These are phyloP conservation scores for Caenorhabditis doughertyi DNA, from an alignment of 2,888 invertebrate genomes.

Conservation along the genomic window DNA sequence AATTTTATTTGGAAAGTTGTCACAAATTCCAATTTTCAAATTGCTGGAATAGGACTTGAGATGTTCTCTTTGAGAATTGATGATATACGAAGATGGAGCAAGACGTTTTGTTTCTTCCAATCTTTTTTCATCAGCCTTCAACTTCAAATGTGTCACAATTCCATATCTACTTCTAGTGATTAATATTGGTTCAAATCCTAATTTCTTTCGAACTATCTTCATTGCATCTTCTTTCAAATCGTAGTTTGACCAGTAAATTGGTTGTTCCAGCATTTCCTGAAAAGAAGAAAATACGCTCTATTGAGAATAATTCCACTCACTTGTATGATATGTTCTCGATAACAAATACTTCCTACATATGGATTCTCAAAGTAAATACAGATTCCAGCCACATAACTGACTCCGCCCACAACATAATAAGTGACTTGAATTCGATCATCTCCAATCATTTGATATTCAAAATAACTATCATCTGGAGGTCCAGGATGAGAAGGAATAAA, in stretches of 20 bases:
- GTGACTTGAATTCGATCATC: slow-evolving; percentile 15
- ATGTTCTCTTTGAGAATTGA: not conserved
- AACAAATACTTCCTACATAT: not conserved
- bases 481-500: not conserved
- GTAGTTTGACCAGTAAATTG: not conserved
- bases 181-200: not conserved
- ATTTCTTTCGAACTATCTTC: not conserved
- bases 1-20: not conserved
- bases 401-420: slow-evolving; percentile 16
- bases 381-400: slow-evolving; percentile 16
- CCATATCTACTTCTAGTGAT: not conserved
- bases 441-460: slow-evolving; percentile 31
- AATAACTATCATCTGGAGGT: not conserved
- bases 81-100: not conserved
- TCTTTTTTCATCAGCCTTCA: not conserved
- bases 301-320: not conserved
- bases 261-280: not conserved
- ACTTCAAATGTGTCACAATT: not conserved
- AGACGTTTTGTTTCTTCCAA: not conserved
- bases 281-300: not conserved
- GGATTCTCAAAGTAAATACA: slow-evolving; percentile 18
- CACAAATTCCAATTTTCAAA: not conserved
- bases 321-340: not conserved
- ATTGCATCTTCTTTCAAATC: not conserved
- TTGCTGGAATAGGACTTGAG: not conserved